Evolutionary conservation across 2,113 vertebrate genomes (phyloP), one percentile per base, ranked within the genome.

Genomic region (Anoura caudifer): DNA sequence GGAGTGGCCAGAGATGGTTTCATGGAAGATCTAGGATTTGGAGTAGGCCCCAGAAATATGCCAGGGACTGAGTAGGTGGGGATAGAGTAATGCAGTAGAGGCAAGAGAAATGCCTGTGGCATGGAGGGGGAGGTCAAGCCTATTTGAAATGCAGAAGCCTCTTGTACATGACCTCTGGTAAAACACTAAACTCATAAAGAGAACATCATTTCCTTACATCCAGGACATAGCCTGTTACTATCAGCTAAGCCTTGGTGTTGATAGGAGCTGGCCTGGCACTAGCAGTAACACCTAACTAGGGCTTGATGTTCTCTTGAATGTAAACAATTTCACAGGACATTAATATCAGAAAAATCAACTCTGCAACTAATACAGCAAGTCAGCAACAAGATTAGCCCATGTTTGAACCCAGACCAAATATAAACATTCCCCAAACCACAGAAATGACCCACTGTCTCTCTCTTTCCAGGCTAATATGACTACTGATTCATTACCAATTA

Each of bases 381-480:
- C 67, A 79, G 86, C 95, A 92, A 36, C 83, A 85, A 76, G 65
- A 97, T 31, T 26, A 83, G 24, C 76, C 76, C 31, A 31, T 77
- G 61, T 52, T 36, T 90, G 47, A 93, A 82, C 47, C 31, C 75
- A 92, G 45, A 86, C 45, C 67, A 89, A 91, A 75, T 47, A 45
- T 12, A 12, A 91, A 75, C 20, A 50, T 79, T 85, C 17, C 65
- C 45, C 38, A 91, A 89, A 81, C 56, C 67, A 86, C 52, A 36
- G 54, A 93, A 91, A 81, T 77, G 45, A 82, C 67, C 1, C 7
- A 82, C 77, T 65, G 31, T 47, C 47, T n/a, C 31, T 72, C 61
- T 61, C 54, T 61, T 36, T 54, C 17, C 7, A 15, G 11, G 63
- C 16, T 83, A 47, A 50, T 45, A 33, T 33, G 69, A 63, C 31